A percentile compares a stretch with the other conserved stretches of the same genome.
Conservation (phyloP, 2,113 vertebrate species). For the Psettodes erumei region DNA sequence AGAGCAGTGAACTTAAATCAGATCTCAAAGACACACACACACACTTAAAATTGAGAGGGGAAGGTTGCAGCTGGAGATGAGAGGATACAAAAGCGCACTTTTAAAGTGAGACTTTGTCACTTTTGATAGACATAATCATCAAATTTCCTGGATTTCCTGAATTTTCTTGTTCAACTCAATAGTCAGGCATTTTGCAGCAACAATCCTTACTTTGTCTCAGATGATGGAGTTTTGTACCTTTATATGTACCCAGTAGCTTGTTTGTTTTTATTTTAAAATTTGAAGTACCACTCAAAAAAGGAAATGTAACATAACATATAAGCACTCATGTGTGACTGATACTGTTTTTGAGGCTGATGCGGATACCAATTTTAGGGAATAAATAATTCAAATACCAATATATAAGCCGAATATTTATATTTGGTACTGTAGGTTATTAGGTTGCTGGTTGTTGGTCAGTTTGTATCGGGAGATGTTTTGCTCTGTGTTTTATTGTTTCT, state of each 20-base stretch:
- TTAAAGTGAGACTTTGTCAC: not conserved
- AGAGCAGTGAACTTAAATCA: not conserved
- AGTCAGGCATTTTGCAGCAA: not conserved
- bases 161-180: not conserved
- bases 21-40: constrained; percentile 2
- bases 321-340: too few species aligned
- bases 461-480: too few species aligned
- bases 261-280: not conserved
- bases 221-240: too few species aligned
- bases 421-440: too few species aligned
- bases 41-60: not conserved
- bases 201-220: not conserved
- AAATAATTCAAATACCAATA: too few species aligned
- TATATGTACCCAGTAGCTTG: too few species aligned
- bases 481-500: too few species aligned
- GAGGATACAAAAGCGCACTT: not conserved
- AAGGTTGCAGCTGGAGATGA: not conserved
- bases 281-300: not conserved
- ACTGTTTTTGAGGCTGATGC: too few species aligned
- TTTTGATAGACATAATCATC: not conserved
- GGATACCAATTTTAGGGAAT: too few species aligned
- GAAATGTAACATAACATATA: not conserved
- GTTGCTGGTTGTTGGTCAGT: too few species aligned
- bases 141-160: too few species aligned
- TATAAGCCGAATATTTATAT: too few species aligned